phyloP scores from a whole-genome alignment of 2,888 invertebrate genomes.

The Seira ritae region DNA sequence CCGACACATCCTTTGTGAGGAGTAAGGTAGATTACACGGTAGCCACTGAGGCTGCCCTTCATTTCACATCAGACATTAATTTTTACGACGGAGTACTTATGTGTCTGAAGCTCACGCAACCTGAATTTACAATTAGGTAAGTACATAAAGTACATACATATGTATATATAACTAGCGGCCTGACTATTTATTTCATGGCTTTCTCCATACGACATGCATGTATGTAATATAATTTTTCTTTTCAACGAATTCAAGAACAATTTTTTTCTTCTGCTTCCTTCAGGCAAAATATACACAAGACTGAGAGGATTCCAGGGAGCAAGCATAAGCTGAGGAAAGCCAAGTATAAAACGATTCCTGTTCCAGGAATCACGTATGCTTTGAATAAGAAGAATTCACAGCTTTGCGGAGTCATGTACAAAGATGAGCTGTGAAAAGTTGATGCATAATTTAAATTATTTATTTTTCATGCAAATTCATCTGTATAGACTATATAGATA shows the following conservation, averaged over 20 bases:
- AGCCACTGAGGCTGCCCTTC: constrained; percentile 82
- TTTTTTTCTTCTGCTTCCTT: constrained; percentile 62
- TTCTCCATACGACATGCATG: not conserved
- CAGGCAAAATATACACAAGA: constrained; percentile 82
- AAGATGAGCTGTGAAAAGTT: constrained; percentile 70
- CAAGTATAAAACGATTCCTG: constrained; percentile 78
- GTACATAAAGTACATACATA: no score
- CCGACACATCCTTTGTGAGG: constrained; percentile 82
- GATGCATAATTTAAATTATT: no score
- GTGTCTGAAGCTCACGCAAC: constrained; percentile 86
- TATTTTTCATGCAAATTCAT: no score
- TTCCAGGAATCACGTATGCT: constrained; percentile 84
- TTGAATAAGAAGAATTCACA: constrained; percentile 87
- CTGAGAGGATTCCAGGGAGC: constrained; percentile 81
- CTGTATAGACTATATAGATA: no score
- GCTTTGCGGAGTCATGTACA: constrained; percentile 80
- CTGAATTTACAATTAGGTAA: constrained; percentile 81
- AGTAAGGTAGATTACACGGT: constrained; percentile 82
- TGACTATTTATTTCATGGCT: not conserved
- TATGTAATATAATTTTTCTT: not conserved
- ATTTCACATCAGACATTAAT: constrained; percentile 85
- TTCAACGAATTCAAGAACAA: not conserved
- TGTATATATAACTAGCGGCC: no score
- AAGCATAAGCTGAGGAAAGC: constrained; percentile 80
- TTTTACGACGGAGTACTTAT: constrained; percentile 85